Evolutionary conservation across 1,140 invertebrate species (phyloP), one percentile per base, ranked within the genome.

Genomic region (Wasmannia auropunctata): DNA sequence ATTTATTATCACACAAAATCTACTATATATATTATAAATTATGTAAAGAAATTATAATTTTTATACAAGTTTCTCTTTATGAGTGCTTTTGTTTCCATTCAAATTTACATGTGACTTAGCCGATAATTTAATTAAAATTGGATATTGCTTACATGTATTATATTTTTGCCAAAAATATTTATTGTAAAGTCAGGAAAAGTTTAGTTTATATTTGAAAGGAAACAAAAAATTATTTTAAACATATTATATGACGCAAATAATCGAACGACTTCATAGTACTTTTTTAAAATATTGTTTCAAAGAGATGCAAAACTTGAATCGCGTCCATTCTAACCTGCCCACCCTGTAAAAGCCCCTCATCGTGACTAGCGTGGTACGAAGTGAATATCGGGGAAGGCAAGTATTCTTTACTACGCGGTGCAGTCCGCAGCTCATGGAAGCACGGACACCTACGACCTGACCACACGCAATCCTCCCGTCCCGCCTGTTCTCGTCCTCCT

Each of bases 361-460:
- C 43, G 14, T 37, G 58, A 69, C 43, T 67, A 67, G 76, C 62
- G 58, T 49, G 60, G 85, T 31, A 40, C 51, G 63, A 69, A 28
- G n/a, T 67, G 40, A 2, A 67, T 46, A 63, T 65, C 43, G 85
- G 8, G 49, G n/a, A 46, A 46, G 69, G 34, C 63, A 14, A 25
- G 63, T 58, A 60, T 28, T 22, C 51, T 76, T 46, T 40, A 31
- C 49, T 69, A 8, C 16, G 1, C 16, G 14, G 5, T 31, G 28
- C 43, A 75, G 62, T 63, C 37, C 28, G 25, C 67, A 28, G 74
- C 25, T 85, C 56, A 54, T 46, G 51, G 49, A 63, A 49, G 72
- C 70, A 84, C 70, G 63, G 43, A 77, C 79, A 58, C 69, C 79
- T 72, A 84, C 62, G 80, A 87, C 70, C 75, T 75, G 87, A 86